These are phyloP conservation scores for Crypturellus tataupa DNA, from an alignment of 2,797 vertebrate species.

Conservation along the genomic window DNA sequence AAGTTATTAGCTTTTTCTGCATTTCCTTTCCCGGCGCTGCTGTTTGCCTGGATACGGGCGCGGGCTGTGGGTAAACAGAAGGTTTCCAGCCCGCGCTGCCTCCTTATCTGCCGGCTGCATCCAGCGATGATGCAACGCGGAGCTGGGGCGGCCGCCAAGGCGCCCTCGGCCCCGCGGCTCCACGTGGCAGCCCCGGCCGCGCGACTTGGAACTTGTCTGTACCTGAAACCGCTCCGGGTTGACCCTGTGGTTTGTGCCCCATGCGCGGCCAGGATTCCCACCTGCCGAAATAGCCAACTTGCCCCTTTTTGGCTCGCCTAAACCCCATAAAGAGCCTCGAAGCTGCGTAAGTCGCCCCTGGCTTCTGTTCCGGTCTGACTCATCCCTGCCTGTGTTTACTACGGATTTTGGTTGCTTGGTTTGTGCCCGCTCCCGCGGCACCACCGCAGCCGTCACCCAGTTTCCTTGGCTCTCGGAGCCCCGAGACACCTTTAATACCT, in stretches of 20 bases:
- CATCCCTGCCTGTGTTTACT: neutral
- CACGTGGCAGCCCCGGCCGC: accelerated
- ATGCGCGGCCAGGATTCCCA: accelerated
- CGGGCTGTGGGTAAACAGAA: constrained; percentile 77
- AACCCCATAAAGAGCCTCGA: neutral
- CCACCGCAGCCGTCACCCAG: neutral
- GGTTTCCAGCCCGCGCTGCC: constrained; percentile 66
- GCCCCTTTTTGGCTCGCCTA: neutral
- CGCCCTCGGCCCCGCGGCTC: neutral
- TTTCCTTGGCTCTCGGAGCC: neutral
- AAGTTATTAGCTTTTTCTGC: constrained; percentile 73
- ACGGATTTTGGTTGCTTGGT: neutral
- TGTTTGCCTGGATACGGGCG: constrained; percentile 79
- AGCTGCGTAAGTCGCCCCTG: neutral
- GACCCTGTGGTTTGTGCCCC: accelerated
- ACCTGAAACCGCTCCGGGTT: neutral
- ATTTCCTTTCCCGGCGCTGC: constrained; percentile 76
- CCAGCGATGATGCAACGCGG: constrained; percentile 31
- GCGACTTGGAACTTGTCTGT: neutral
- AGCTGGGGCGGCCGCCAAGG: constrained; percentile 5
- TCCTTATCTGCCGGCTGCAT: constrained; percentile 58
- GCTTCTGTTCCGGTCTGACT: neutral
- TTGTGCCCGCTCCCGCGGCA: neutral
- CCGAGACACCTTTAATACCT: neutral
- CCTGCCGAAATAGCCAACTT: neutral